phyloP scores from a whole-genome alignment of 2,888 invertebrate species.

The Lissocephala sabroskyi region DNA sequence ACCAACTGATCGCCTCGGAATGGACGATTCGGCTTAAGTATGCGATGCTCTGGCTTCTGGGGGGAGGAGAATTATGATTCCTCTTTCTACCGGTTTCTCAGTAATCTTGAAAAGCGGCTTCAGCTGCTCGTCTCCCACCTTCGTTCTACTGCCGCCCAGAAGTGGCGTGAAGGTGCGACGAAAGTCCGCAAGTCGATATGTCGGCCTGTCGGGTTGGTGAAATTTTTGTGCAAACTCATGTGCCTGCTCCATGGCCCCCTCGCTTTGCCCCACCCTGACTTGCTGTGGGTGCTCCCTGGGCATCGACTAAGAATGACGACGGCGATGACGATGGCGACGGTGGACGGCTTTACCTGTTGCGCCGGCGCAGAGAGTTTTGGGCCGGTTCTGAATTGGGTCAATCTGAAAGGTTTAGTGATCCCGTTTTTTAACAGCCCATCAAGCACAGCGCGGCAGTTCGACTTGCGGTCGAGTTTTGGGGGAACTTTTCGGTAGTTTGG shows the following conservation, averaged over 20 bases:
- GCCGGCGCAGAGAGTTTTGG: constrained; percentile 18
- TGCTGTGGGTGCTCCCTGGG: neutral
- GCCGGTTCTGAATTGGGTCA: constrained; percentile 59
- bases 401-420: constrained; percentile 60
- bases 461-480: constrained; percentile 9
- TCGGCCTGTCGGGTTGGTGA: constrained; percentile 39
- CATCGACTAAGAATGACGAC: neutral
- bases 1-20: constrained; percentile 44
- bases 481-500: no score
- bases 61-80: constrained; percentile 25
- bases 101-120: constrained; percentile 21
- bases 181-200: constrained; percentile 49
- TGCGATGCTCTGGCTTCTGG: constrained; percentile 1
- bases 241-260: constrained; percentile 30
- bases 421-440: constrained; percentile 31
- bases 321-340: constrained; percentile 16
- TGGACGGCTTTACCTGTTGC: constrained; percentile 38
- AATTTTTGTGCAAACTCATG: constrained; percentile 54
- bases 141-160: constrained; percentile 21
- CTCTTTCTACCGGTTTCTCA: constrained; percentile 48
- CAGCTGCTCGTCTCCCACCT: constrained; percentile 12
- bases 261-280: constrained; percentile 28
- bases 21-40: constrained; percentile 33
- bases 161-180: constrained; percentile 13
- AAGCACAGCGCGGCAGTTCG: no score